Percentiles rank a stretch among this genome's conserved stretches.
Conservation (phyloP, 2,888 invertebrate species). For the Aethes cnicana region DNA sequence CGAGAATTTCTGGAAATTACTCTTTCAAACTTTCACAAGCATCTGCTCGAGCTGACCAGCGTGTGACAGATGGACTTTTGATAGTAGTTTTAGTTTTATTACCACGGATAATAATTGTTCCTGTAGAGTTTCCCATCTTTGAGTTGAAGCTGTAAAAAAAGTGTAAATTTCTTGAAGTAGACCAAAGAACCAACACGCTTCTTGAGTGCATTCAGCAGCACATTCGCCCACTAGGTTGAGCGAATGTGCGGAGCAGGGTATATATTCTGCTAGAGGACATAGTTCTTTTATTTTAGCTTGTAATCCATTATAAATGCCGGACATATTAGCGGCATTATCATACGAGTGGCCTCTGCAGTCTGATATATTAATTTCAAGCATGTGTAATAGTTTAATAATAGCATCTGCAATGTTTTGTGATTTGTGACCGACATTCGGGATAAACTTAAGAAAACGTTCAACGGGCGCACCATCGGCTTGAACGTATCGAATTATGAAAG, state of each 20-base stretch:
- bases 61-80: slow-evolving; percentile 42
- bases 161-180: slow-evolving; percentile 35
- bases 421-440: slow-evolving; percentile 34
- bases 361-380: slow-evolving; percentile 19
- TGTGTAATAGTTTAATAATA: slow-evolving; percentile 12
- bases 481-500: slow-evolving; percentile 35
- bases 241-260: slow-evolving; percentile 33
- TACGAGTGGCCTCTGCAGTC: slow-evolving; percentile 34
- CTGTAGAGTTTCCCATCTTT: slow-evolving; percentile 16
- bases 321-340: slow-evolving; percentile 35
- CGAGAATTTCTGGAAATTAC: slow-evolving; percentile 37
- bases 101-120: slow-evolving; percentile 10
- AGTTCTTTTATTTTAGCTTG: slow-evolving; percentile 28
- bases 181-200: slow-evolving; percentile 35
- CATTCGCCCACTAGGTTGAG: slow-evolving; percentile 34
- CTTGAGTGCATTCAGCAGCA: slow-evolving; percentile 34
- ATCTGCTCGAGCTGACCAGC: slow-evolving; percentile 44
- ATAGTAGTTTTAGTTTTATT: slow-evolving; percentile 34
- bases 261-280: slow-evolving; percentile 25
- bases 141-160: slow-evolving; percentile 5
- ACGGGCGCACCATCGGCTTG: slow-evolving; percentile 3
- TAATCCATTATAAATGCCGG: slow-evolving; percentile 29
- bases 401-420: slow-evolving; percentile 17
- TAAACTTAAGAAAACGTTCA: slow-evolving; percentile 27
- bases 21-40: slow-evolving; percentile 37